Conservation (phyloP, 2,113 vertebrate genomes). For the Chunga burmeisteri region DNA sequence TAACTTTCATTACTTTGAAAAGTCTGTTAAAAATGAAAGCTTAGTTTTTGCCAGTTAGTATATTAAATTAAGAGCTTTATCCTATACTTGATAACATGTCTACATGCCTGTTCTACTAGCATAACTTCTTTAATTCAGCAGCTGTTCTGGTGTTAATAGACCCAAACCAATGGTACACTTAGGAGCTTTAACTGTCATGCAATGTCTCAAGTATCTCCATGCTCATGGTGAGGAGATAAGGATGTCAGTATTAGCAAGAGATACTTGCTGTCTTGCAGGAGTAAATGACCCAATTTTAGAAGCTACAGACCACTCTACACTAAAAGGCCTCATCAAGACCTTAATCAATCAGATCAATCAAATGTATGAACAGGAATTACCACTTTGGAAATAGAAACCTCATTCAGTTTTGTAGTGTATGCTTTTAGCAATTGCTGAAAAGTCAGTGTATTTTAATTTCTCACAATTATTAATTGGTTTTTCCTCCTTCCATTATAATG, state of each 20-base stretch:
- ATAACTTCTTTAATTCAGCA: not conserved
- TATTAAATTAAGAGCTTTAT: not conserved
- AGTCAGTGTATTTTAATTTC: not conserved
- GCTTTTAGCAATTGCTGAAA: not conserved
- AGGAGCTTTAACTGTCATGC: not conserved
- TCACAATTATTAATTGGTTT: not conserved
- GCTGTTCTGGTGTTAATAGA: not conserved
- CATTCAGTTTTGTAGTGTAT: not conserved
- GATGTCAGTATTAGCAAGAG: not conserved
- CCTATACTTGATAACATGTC: rapidly evolving
- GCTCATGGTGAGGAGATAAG: not conserved
- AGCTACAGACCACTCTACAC: not conserved
- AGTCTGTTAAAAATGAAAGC: not conserved
- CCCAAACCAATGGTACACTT: not conserved
- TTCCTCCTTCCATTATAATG: not conserved
- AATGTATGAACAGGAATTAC: not conserved
- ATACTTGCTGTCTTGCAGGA: not conserved
- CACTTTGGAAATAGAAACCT: not conserved
- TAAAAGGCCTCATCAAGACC: not conserved
- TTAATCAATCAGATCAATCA: not conserved
- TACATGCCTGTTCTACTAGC: not conserved
- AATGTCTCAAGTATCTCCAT: not conserved
- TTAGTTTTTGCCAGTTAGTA: not conserved
- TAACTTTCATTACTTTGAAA: not conserved
- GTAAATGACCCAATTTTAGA: not conserved